Conservation (phyloP, 30 jellyfish, hydroid and myxozoan species). For the Aurelia sp. region DNA sequence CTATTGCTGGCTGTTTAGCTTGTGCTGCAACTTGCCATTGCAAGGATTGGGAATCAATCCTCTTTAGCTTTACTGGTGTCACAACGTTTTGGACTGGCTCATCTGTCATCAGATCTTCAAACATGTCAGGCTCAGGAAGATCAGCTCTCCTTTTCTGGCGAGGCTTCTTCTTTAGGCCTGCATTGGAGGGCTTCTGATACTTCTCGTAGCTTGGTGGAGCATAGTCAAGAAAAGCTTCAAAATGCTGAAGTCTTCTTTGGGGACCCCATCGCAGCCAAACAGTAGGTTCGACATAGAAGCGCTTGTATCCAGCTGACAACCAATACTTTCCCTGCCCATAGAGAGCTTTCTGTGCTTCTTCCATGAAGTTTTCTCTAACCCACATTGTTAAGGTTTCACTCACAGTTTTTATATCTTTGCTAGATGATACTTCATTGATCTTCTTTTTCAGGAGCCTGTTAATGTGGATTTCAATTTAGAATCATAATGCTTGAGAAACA, state of each 20-base stretch:
- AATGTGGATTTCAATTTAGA: not conserved
- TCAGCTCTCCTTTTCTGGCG: constrained; percentile 51
- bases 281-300: constrained; percentile 26
- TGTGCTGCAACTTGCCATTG: constrained; percentile 4
- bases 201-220: constrained; percentile 37
- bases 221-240: constrained; percentile 22
- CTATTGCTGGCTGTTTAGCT: not conserved
- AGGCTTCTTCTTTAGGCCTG: constrained; percentile 51
- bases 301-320: not conserved
- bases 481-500: too few species aligned
- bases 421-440: constrained; percentile 3
- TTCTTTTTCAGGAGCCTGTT: too few species aligned
- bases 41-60: constrained; percentile 5
- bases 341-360: constrained; percentile 47
- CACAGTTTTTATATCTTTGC: not conserved
- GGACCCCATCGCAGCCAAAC: constrained; percentile 43
- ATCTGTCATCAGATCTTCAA: constrained; percentile 20
- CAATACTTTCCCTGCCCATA: constrained; percentile 26
- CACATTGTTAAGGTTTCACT: constrained; percentile 8
- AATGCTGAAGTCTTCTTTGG: constrained; percentile 48
- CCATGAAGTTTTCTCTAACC: constrained; percentile 9
- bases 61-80: constrained; percentile 35
- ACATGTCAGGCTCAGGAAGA: constrained; percentile 42
- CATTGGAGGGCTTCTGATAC: constrained; percentile 58
- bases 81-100: constrained; percentile 4